Evolutionary conservation across 1,140 invertebrate species (phyloP).

Genomic region (Drosophila pallidifrons): DNA sequence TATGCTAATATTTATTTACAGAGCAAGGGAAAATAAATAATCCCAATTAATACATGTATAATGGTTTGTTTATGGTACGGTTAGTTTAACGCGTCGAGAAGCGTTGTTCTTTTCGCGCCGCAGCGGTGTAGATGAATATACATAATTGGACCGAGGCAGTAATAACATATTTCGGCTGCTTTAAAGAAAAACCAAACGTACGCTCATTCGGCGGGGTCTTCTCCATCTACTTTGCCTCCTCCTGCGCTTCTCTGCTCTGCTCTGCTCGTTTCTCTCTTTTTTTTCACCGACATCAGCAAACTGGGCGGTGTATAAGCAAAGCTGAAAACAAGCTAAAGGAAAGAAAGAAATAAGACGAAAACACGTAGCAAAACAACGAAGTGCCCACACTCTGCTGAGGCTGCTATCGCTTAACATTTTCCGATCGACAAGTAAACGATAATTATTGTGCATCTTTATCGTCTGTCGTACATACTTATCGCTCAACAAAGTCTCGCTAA

Average conservation of each 20-base stretch:
- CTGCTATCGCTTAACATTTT: not conserved
- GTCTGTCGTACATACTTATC: not conserved
- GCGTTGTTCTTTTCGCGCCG: conserved; percentile 43
- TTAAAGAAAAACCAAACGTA: conserved; percentile 49
- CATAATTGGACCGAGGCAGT: conserved; percentile 59
- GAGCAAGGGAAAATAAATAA: conserved; percentile 35
- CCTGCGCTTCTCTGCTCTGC: not conserved
- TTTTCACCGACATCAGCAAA: conserved; percentile 43
- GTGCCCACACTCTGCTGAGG: conserved; percentile 7
- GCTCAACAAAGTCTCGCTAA: not conserved
- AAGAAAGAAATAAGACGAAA: conserved; percentile 16
- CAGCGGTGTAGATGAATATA: conserved; percentile 51
- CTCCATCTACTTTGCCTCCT: conserved; percentile 19
- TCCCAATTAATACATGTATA: conserved; percentile 48
- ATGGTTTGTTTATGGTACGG: conserved; percentile 59
- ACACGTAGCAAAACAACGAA: not conserved
- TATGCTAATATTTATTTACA: conserved; percentile 40
- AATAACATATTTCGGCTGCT: conserved; percentile 62
- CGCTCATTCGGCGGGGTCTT: conserved; percentile 37
- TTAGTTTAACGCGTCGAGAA: conserved; percentile 53
- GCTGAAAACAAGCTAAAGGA: conserved; percentile 46
- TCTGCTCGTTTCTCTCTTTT: conserved; percentile 25
- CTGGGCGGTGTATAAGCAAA: conserved; percentile 39
- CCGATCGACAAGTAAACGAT: not conserved
- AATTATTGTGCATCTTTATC: not conserved